Evolutionary conservation across 1,140 invertebrate species (phyloP), one percentile per base, ranked within the genome.

Genomic region (Drosophila tani): DNA sequence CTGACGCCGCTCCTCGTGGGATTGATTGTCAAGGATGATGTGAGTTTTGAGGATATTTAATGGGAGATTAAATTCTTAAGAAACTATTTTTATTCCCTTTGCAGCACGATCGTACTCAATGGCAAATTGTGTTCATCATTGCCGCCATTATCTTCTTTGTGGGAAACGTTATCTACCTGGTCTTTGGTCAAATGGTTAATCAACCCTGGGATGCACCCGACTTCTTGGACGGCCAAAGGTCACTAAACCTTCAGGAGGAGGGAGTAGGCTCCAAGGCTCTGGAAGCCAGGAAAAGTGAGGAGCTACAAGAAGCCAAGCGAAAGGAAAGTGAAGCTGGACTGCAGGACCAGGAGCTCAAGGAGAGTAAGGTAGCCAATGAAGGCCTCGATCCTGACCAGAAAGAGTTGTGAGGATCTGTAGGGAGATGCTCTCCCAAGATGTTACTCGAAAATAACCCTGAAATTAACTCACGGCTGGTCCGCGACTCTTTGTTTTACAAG

Each of bases 61-160:
- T 84, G 14, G 0, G 11, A 32, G 15, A 3, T 45, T 9, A n/a
- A 0, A 38, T 38, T 8, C 0, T 21, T 27, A 55, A 21, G 11
- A 6, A 14, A n/a, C 15, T 0, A 29, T 91, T 91, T 0, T 78
- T 60, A 38, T 11, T 41, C 93, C 57, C 90, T 60, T 71, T 69
- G 0, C 40, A 95, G 95, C 88, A 91, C 5, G 92, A 95, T 82
- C 93, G 94, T 4, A 43, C 82, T 0, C 93, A 95, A 79, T 98
- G 97, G 97, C 94, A 95, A 71, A 94, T 94, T 35, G 95, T 97
- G 0, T 98, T 97, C 92, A 95, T 95, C 79, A 94, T 97, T n/a
- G 94, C 96, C 0, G 94, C 96, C 15, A 94, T 93, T 5, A 93
- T 97, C 11, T 96, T 96, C 74, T 93, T 95, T 40, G 75, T 95